A percentile compares a stretch with the other conserved stretches of the same genome.
Conservation (phyloP, 2,888 invertebrate genomes). For the Conchocele bisecta region DNA sequence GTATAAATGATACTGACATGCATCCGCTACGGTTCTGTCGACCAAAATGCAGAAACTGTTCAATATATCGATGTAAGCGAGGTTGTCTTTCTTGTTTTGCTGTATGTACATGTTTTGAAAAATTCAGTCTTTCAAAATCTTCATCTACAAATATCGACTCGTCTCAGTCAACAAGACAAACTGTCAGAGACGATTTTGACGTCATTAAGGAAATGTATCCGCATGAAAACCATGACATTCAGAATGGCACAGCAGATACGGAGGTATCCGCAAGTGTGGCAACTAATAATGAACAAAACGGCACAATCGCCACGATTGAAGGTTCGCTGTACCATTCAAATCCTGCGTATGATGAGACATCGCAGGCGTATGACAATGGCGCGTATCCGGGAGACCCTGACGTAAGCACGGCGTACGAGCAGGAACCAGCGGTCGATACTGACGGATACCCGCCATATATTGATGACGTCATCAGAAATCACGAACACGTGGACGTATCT, state of each 20-base stretch:
- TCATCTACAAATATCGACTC: background rate
- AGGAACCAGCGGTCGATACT: too few species aligned
- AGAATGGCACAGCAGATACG: background rate
- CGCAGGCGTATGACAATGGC: conserved; percentile 35
- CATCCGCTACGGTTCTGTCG: conserved; percentile 46
- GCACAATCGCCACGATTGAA: conserved; percentile 2
- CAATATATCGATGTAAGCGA: conserved; percentile 36
- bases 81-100: conserved; percentile 35
- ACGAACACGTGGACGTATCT: too few species aligned
- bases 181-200: conserved; percentile 48
- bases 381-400: conserved; percentile 42
- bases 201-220: conserved; percentile 59
- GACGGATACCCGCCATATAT: too few species aligned
- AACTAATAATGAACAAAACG: conserved; percentile 1
- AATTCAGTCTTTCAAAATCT: conserved; percentile 41
- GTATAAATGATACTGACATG: conserved; percentile 41
- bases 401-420: too few species aligned
- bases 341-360: background rate
- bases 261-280: background rate
- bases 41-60: conserved; percentile 42
- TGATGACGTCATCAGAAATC: too few species aligned
- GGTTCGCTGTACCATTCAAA: background rate
- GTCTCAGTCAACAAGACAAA: conserved; percentile 9
- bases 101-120: conserved; percentile 26
- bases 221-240: conserved; percentile 20